These are phyloP conservation scores for Eptesicus fuscus DNA, from an alignment of 2,113 vertebrate species.

Conservation along the genomic window DNA sequence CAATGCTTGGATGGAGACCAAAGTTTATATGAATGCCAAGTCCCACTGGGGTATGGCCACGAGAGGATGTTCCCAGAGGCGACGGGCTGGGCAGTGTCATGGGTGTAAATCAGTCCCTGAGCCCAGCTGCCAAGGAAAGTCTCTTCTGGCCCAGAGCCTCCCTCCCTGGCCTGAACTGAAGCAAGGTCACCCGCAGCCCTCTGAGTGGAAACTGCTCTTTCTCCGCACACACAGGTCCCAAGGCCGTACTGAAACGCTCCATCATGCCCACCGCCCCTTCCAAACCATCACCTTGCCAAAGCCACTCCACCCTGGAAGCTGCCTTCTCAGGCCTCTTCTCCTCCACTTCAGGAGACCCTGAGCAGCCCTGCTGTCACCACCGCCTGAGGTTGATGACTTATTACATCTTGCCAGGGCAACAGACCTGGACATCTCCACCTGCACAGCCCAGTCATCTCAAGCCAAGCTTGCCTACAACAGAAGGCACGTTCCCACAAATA, in stretches of 20 bases:
- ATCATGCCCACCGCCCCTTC: not conserved
- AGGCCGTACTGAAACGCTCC: rapidly evolving
- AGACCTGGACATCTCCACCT: not conserved
- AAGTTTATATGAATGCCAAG: not conserved
- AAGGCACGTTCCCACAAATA: not conserved
- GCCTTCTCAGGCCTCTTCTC: not conserved
- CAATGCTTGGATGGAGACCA: not conserved
- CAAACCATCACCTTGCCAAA: not conserved
- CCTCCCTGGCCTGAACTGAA: not conserved
- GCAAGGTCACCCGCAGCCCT: not conserved
- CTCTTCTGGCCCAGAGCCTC: not conserved
- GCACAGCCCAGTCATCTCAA: not conserved
- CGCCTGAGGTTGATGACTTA: too few relatives aligned
- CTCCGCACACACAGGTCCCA: not conserved
- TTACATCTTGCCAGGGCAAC: not conserved
- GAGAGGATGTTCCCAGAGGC: not conserved
- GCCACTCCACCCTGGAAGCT: not conserved
- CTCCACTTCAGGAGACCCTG: not conserved
- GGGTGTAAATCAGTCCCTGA: not conserved
- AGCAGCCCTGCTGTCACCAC: not conserved
- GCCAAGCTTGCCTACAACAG: not conserved
- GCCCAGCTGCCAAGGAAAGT: rapidly evolving
- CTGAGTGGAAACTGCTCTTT: too few relatives aligned
- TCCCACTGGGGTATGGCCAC: not conserved
- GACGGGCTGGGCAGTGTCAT: rapidly evolving